These are phyloP conservation scores for Liparis tanakae DNA, from an alignment of 2,797 vertebrate species.

Conservation along the genomic window DNA sequence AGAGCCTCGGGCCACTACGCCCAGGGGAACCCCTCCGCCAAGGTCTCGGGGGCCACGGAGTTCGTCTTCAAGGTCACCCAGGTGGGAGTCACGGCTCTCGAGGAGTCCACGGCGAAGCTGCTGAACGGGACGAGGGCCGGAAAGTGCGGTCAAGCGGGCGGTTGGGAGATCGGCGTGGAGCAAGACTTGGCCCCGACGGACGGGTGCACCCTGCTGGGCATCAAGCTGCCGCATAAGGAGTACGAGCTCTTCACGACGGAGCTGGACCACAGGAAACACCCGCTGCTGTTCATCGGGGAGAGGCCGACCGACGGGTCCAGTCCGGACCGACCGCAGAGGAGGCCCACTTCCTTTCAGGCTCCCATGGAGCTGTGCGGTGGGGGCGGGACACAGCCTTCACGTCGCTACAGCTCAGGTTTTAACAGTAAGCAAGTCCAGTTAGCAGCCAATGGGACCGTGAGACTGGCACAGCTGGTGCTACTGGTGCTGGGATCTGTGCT, in stretches of 20 bases:
- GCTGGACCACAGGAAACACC: slow-evolving; percentile 79
- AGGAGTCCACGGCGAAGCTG: slow-evolving; percentile 77
- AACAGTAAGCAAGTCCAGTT: slow-evolving; percentile 68
- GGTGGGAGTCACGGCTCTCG: slow-evolving; percentile 84
- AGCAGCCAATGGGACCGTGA: slow-evolving; percentile 57
- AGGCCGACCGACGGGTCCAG: slow-evolving; percentile 91
- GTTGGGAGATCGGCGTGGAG: slow-evolving; percentile 85
- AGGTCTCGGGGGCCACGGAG: slow-evolving; percentile 83
- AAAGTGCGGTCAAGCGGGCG: slow-evolving; percentile 83
- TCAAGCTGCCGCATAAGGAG: slow-evolving; percentile 91
- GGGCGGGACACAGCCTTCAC: slow-evolving; percentile 31
- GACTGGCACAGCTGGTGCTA: slow-evolving; percentile 47
- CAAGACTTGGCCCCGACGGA: slow-evolving; percentile 88
- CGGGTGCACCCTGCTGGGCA: slow-evolving; percentile 87
- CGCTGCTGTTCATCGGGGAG: slow-evolving; percentile 87
- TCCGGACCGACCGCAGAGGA: slow-evolving; percentile 84
- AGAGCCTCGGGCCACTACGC: slow-evolving; percentile 86
- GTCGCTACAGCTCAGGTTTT: slow-evolving; percentile 45
- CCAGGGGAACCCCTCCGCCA: slow-evolving; percentile 81
- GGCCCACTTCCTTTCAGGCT: slow-evolving; percentile 90
- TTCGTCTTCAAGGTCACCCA: slow-evolving; percentile 87
- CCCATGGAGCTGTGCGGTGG: slow-evolving; percentile 87
- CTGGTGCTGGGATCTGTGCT: slow-evolving; percentile 64
- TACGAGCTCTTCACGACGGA: slow-evolving; percentile 91
- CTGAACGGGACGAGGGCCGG: slow-evolving; percentile 84